A percentile compares a stretch with the other conserved stretches of the same genome.
These are phyloP conservation scores for Pyrgilauda ruficollis DNA, from an alignment of 2,113 vertebrate species.

Conservation along the genomic window DNA sequence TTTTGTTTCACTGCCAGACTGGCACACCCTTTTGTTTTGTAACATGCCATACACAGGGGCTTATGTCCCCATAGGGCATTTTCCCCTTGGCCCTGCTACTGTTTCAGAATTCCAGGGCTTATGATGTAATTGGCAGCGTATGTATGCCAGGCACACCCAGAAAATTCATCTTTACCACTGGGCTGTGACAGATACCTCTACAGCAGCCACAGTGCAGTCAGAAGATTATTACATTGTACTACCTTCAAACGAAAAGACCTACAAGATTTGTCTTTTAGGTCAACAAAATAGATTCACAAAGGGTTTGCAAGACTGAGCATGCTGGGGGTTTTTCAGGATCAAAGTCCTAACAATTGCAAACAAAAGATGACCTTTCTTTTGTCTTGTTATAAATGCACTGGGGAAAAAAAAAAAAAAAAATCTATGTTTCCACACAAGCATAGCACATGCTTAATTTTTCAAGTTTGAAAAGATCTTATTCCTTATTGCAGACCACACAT, in stretches of 20 bases:
- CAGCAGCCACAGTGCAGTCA: not conserved
- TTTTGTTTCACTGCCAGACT: not conserved
- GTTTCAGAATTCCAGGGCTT: not conserved
- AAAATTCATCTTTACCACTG: not conserved
- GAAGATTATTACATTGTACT: not conserved
- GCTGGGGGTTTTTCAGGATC: not conserved
- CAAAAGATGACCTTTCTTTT: not conserved
- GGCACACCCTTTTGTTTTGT: not conserved
- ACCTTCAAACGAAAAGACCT: not conserved
- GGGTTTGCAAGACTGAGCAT: not conserved
- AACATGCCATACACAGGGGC: not conserved
- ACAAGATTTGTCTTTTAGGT: not conserved
- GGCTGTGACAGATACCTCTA: not conserved
- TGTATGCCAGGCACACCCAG: not conserved
- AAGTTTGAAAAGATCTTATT: not conserved
- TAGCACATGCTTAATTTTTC: not conserved
- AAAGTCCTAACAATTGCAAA: not conserved
- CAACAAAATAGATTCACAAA: not conserved
- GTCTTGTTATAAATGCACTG: not conserved
- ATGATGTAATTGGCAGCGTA: not conserved
- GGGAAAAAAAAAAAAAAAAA: not conserved
- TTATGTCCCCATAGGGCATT: not conserved
- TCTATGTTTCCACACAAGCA: not conserved
- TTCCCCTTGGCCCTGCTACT: not conserved
- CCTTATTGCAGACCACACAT: not conserved